These are phyloP conservation scores for Aphelinus atriplicis DNA, from an alignment of 1,140 invertebrate species.

Conservation along the genomic window DNA sequence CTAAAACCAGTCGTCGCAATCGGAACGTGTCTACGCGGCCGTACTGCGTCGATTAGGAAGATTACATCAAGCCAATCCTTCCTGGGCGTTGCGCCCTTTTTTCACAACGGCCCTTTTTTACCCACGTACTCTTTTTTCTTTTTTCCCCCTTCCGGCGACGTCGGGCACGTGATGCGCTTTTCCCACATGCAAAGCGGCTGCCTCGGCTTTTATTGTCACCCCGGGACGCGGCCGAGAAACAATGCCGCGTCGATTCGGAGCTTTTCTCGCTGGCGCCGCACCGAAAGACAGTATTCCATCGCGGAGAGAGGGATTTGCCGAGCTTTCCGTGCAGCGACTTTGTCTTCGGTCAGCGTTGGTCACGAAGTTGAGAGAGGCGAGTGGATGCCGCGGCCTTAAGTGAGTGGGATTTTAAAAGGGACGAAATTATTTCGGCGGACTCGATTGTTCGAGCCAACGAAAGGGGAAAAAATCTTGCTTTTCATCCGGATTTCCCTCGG, in stretches of 20 bases:
- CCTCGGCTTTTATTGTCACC: slow-evolving; percentile 24
- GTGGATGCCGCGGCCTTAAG: no score
- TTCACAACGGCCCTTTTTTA: not conserved
- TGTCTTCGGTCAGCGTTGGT: not conserved
- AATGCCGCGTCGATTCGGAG: not conserved
- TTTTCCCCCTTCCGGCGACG: no score
- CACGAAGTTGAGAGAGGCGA: no score
- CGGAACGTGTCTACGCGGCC: no score
- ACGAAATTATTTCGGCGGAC: no score
- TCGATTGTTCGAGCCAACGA: no score
- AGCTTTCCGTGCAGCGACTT: not conserved
- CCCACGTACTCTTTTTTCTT: not conserved
- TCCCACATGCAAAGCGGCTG: slow-evolving; percentile 20
- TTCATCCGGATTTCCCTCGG: no score
- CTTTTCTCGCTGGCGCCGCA: not conserved
- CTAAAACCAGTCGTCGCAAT: no score
- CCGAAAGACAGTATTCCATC: no score
- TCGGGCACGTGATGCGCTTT: slow-evolving; percentile 7
- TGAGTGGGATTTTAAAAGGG: no score
- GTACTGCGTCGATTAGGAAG: slow-evolving; percentile 12
- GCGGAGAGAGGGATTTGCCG: not conserved
- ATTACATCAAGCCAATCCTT: slow-evolving; percentile 4
- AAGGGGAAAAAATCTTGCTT: no score
- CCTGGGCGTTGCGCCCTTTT: not conserved
- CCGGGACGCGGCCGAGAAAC: slow-evolving; percentile 16